Percentiles rank a stretch among this genome's conserved stretches.
phyloP scores from a whole-genome alignment of 1,140 invertebrate genomes.

The Trichonephila clavata region DNA sequence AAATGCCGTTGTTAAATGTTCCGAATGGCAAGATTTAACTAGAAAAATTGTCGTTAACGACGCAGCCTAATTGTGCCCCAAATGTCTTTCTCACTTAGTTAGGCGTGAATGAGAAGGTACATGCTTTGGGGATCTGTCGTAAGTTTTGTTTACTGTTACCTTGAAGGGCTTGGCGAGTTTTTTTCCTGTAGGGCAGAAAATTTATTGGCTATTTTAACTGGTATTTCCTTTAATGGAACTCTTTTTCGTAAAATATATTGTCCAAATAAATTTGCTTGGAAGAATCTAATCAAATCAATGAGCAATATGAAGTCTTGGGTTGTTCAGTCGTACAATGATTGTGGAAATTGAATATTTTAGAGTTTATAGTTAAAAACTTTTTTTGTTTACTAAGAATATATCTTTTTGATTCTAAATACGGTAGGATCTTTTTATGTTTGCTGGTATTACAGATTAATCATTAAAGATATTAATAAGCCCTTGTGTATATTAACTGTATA shows the following conservation, averaged over 20 bases:
- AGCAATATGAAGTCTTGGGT: no score
- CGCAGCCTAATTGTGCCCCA: conserved; percentile 18
- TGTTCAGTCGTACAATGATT: no score
- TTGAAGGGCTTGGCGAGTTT: background rate
- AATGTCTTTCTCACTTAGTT: conserved; percentile 25
- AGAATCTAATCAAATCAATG: background rate
- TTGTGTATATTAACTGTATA: no score
- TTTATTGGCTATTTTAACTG: background rate
- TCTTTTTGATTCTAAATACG: no score
- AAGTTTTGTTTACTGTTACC: background rate
- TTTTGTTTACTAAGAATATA: no score
- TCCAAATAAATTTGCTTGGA: background rate
- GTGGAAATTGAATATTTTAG: no score
- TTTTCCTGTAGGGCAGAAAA: background rate
- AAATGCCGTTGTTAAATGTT: conserved; percentile 8
- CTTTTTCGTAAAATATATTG: background rate
- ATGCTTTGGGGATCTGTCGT: background rate
- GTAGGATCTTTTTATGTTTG: no score
- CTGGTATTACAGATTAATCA: no score
- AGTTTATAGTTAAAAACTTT: no score
- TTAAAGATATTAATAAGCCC: no score
- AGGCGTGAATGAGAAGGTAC: background rate
- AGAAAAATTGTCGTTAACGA: conserved; percentile 35
- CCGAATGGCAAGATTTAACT: background rate
- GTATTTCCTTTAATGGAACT: background rate